phyloP scores from a whole-genome alignment of 2,797 vertebrate genomes.

The Salmo trutta region DNA sequence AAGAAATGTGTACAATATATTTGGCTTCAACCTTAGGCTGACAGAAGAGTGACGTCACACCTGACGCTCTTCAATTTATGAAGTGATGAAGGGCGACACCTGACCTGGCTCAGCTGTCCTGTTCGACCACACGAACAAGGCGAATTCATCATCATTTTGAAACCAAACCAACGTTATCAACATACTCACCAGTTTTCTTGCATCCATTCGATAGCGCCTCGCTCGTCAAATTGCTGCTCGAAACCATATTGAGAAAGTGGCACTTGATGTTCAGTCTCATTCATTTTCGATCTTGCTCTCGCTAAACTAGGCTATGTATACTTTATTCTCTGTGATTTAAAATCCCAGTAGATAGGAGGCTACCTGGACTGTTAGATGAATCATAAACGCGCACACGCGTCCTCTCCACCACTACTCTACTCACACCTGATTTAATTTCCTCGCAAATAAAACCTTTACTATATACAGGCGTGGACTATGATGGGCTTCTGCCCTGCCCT shows the following conservation, averaged over 20 bases:
- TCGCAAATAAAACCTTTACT: neutral
- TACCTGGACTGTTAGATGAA: neutral
- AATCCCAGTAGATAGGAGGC: neutral
- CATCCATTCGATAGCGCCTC: constrained; percentile 52
- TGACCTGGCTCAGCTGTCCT: neutral
- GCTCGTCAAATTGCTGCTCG: constrained; percentile 46
- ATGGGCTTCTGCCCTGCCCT: neutral
- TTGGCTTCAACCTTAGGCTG: neutral
- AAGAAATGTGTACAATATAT: neutral
- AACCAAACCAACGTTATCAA: neutral
- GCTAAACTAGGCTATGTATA: neutral
- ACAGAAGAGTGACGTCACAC: neutral
- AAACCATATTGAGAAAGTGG: constrained; percentile 58
- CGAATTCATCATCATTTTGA: neutral
- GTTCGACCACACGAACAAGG: no score
- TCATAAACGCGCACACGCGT: neutral
- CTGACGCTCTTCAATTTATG: neutral
- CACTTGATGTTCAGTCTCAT: constrained; percentile 15
- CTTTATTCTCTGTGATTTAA: neutral
- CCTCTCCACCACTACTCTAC: no score
- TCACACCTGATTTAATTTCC: neutral
- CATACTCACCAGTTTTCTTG: constrained; percentile 69
- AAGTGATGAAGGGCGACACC: neutral
- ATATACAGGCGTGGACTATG: neutral
- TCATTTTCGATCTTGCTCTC: constrained; percentile 13